phyloP scores from a whole-genome alignment of 2,113 vertebrate species.

The Sterna hirundo region DNA sequence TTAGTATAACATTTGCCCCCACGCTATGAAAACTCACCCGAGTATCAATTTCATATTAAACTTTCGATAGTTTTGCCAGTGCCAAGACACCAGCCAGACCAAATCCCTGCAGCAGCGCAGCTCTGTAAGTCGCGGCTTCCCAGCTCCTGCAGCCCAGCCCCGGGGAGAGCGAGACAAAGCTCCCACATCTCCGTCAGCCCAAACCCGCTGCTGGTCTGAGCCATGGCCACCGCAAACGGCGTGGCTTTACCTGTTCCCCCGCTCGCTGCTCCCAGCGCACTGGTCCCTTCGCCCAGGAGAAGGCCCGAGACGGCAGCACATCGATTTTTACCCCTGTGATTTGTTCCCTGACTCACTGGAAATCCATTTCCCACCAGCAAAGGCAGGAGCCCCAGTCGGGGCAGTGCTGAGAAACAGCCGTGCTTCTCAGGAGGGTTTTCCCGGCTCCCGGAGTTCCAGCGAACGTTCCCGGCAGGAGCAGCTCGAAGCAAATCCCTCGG shows the following conservation, averaged over 20 bases:
- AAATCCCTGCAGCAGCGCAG: not conserved
- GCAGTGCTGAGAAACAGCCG: no score
- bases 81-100: no score
- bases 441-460: not conserved
- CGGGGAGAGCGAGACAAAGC: not conserved
- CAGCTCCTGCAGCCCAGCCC: not conserved
- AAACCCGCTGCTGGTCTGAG: no score
- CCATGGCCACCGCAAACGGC: rapidly evolving
- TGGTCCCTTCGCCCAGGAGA: not conserved
- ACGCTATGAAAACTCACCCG: not conserved
- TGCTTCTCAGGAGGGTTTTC: not conserved
- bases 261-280: not conserved
- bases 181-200: rapidly evolving
- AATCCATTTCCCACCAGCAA: not conserved
- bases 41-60: not conserved
- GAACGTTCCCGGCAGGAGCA: not conserved
- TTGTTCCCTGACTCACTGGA: not conserved
- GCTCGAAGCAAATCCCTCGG: not conserved
- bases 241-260: rapidly evolving
- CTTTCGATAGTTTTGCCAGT: not conserved
- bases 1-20: not conserved
- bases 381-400: not conserved
- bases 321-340: rapidly evolving
- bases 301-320: not conserved
- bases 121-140: not conserved